Base-by-base conservation (phyloP, 1,140 invertebrate genomes). In the Eupristina koningsbergeri region DNA sequence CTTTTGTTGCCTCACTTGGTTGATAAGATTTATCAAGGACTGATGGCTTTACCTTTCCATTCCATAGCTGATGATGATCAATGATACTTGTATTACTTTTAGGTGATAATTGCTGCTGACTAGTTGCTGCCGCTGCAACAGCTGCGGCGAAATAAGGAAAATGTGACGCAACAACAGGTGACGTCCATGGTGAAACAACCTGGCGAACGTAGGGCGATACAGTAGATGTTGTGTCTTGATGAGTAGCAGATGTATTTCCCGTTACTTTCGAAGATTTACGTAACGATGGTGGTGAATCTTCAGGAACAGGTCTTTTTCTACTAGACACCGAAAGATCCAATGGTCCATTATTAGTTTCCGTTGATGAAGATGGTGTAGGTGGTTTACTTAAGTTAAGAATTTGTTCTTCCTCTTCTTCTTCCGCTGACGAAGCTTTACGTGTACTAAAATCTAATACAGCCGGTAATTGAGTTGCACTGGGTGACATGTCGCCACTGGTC, bases 61-160 rank as follows among this genome's bases (percentile, higher is more conserved):
- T 97, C 96, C 96, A 97, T 41, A 96, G 93, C 61, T 93, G 93
- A 81, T 92, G 90, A 80, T 93, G 90, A 71, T 90, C 90, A 9
- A 90, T 89, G 0, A 89, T 88, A 19, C 86, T 93, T 58, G 93
- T 89, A 45, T 93, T 94, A 41, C 94, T 95, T 86, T 96, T 96
- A 0, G 96, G 95, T 36, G 96, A 96, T 1, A 96, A 92, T 64
- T 77, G 81, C 81, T 92, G 91, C 86, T 92, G 92, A 92, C 91
- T 92, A 90, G 95, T 95, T 83, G 95, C 94, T 64, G 93, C 93
- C 6, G 95, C 95, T 29, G 95, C 95, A 15, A 96, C 95, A n/a
- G 96, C 96, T 3, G 96, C 96, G 50, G 96, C 95, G 86, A 96
- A 96, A 86, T 96, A 97, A 34, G 96, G 96, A 84, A 96, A 93